Evolutionary conservation across 2,797 vertebrate genomes (phyloP).

Genomic region (Valencia hispanica): DNA sequence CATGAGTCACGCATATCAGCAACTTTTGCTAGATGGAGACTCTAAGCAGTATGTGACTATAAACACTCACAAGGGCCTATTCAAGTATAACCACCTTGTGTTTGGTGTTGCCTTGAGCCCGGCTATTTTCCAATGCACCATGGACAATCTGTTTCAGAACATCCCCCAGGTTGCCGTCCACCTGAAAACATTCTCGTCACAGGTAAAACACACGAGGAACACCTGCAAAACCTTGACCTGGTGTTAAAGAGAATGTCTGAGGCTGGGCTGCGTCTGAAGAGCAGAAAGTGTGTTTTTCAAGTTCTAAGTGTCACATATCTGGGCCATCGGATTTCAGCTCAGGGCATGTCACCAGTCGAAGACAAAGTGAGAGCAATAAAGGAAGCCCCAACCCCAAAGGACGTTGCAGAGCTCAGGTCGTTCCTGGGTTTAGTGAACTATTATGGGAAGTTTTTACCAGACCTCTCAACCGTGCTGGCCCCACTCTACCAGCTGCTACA

Average conservation of each 20-base stretch:
- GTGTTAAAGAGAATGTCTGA: no score
- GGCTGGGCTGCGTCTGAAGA: neutral
- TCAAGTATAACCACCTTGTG: slow-evolving; percentile 10
- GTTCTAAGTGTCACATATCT: neutral
- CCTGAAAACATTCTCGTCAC: neutral
- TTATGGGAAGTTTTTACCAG: no score
- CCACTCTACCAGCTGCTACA: neutral
- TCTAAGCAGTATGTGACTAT: neutral
- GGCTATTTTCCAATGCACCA: slow-evolving; percentile 8
- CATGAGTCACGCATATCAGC: slow-evolving; percentile 3
- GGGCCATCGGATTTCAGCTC: neutral
- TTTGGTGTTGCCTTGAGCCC: neutral
- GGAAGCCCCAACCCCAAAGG: no score
- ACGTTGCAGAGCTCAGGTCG: no score
- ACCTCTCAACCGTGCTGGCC: no score
- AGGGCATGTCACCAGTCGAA: neutral
- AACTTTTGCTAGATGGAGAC: neutral
- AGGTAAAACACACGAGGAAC: neutral
- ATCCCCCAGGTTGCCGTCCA: no score
- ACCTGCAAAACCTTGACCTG: neutral
- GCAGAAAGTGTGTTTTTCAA: slow-evolving; percentile 3
- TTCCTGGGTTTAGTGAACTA: no score
- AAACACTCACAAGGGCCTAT: slow-evolving; percentile 1
- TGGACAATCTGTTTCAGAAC: no score
- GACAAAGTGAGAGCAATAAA: neutral